phyloP scores from a whole-genome alignment of 1,140 invertebrate species.

The Rhopalosiphum padi region DNA sequence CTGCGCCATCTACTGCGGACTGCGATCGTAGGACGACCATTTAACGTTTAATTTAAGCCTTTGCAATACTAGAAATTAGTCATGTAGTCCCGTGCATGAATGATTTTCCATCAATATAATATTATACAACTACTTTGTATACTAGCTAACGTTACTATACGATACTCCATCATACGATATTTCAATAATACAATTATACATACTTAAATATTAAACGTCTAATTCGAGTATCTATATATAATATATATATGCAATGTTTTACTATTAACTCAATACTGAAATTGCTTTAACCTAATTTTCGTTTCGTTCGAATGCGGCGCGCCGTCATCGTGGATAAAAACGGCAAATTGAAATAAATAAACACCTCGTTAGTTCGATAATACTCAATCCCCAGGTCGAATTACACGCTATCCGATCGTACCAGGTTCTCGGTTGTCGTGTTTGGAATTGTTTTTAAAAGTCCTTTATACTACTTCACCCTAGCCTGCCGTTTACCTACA shows the following conservation, averaged over 20 bases:
- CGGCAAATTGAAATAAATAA: constrained; percentile 34
- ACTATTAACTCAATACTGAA: background rate
- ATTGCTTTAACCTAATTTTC: background rate
- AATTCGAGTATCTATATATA: background rate
- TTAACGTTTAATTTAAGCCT: background rate
- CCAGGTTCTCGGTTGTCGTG: constrained; percentile 44
- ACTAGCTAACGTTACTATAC: background rate
- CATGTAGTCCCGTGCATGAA: background rate
- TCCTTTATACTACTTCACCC: constrained; percentile 5
- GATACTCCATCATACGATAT: background rate
- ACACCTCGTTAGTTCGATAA: constrained; percentile 52
- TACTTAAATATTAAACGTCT: background rate
- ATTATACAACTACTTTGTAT: background rate
- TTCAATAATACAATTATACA: background rate
- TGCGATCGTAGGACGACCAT: background rate
- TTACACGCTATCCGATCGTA: constrained; percentile 55
- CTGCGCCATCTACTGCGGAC: background rate
- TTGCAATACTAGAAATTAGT: background rate
- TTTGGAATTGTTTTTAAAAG: constrained; percentile 53
- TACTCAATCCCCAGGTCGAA: constrained; percentile 36
- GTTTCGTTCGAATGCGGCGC: background rate
- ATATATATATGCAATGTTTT: background rate
- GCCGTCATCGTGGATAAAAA: background rate
- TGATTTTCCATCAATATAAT: background rate
- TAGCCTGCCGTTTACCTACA: background rate